A percentile compares a stretch with the other conserved stretches of the same genome.
These are phyloP conservation scores for Leptinotarsa texana DNA, from an alignment of 1,140 invertebrate species.

Conservation along the genomic window DNA sequence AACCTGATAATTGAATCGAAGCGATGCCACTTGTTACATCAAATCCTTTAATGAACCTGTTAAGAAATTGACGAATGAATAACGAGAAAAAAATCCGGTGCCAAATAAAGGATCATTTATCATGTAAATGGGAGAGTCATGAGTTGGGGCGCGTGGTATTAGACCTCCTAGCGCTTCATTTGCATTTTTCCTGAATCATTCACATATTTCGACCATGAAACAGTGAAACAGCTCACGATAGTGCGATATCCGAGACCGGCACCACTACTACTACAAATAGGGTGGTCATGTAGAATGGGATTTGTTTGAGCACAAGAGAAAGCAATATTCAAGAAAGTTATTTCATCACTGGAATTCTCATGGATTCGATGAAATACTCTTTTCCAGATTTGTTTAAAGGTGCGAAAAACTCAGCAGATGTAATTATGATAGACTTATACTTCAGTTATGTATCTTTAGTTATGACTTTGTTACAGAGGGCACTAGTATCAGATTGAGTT, in stretches of 20 bases:
- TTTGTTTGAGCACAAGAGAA: no score
- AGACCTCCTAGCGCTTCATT: constrained; percentile 33
- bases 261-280: background rate
- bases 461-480: no score
- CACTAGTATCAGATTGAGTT: no score
- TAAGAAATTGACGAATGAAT: constrained; percentile 18
- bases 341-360: no score
- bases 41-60: background rate
- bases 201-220: constrained; percentile 29
- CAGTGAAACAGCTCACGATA: constrained; percentile 21
- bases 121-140: constrained; percentile 42
- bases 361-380: no score
- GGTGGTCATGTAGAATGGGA: background rate
- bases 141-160: constrained; percentile 38
- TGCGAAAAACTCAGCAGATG: no score
- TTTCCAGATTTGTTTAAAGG: no score
- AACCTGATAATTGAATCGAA: background rate
- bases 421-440: no score
- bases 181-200: constrained; percentile 44
- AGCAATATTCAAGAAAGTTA: no score
- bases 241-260: constrained; percentile 32
- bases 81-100: constrained; percentile 34
- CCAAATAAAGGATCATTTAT: constrained; percentile 39
- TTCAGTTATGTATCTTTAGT: no score
- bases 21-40: background rate